Evolutionary conservation across 2,888 invertebrate species (phyloP), one percentile per base, ranked within the genome.

Genomic region (Leuctra nigra): DNA sequence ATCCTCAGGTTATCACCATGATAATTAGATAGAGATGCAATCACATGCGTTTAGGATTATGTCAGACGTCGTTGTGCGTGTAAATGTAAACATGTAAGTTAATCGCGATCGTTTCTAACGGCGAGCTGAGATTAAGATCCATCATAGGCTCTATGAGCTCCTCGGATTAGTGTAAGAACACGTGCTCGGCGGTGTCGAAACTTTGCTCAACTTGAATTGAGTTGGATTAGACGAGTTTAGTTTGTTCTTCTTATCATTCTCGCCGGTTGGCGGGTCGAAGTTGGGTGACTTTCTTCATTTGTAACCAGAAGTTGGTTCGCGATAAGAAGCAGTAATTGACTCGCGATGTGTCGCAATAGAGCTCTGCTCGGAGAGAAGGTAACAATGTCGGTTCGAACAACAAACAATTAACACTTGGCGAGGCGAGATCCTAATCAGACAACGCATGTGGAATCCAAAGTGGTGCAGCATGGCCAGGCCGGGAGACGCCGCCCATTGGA

Each of bases 11-110:
- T 50, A 50, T 50, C 50, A 50, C 3, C 50, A 50, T 35, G 20
- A 35, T 50, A 50, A 50, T 50, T 50, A 50, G 35, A 48, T 33
- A n/a, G 44, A 44, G 33, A 33, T 50, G 44, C 44, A 50, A 50
- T 50, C 50, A 50, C 50, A 50, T 35, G 50, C 22, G 25, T 48
- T 48, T 16, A 6, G 48, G 48, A 25, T 50, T 50, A 50, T 3
- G 35, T 29, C 50, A 20, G 16, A 23, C 7, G 22, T n/a, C 46
- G 22, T 4, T 16, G 50, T 50, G 50, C 33, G 50, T 50, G 50
- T 50, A n/a, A n/a, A 35, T 50, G 33, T 14, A 16, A 50, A 50
- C 33, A 50, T 33, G 50, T 50, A 18, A 29, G 35, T n/a, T 44
- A 44, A 44, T 35, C 33, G 35, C 20, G 50, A 25, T 25, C 16